Conservation (phyloP, 2,888 invertebrate species). For the Luffia ferchaultella region DNA sequence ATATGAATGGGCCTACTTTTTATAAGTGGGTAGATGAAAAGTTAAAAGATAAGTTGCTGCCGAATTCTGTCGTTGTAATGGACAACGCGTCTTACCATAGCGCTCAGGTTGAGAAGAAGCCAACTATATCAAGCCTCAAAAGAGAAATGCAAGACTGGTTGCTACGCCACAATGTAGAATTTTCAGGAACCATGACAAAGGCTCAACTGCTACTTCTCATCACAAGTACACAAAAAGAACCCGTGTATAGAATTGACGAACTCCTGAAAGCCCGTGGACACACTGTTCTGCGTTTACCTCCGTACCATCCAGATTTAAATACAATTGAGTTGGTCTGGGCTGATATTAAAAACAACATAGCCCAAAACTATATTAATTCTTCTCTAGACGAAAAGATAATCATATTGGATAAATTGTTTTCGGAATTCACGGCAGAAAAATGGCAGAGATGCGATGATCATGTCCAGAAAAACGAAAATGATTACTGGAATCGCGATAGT, state of each 20-base stretch:
- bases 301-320: neutral
- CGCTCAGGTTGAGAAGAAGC: conserved; percentile 16
- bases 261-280: conserved; percentile 7
- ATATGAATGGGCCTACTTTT: conserved; percentile 7
- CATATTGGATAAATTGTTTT: neutral
- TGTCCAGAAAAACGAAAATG: neutral
- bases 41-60: conserved; percentile 4
- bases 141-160: neutral
- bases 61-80: conserved; percentile 3
- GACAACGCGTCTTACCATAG: conserved; percentile 6
- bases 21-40: conserved; percentile 4
- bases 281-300: conserved; percentile 2
- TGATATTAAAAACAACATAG: neutral
- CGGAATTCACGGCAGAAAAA: neutral
- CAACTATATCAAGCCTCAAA: conserved; percentile 10
- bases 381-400: neutral
- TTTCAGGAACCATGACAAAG: conserved; percentile 10
- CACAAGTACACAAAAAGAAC: conserved; percentile 9
- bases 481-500: neutral
- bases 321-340: neutral
- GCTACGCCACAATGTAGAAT: conserved; percentile 3
- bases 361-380: neutral
- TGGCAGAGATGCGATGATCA: neutral
- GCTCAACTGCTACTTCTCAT: conserved; percentile 11
- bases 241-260: conserved; percentile 11